A percentile compares a stretch with the other conserved stretches of the same genome.
Evolutionary conservation across 2,797 vertebrate genomes (phyloP).

Genomic region (Ceryle rudis): DNA sequence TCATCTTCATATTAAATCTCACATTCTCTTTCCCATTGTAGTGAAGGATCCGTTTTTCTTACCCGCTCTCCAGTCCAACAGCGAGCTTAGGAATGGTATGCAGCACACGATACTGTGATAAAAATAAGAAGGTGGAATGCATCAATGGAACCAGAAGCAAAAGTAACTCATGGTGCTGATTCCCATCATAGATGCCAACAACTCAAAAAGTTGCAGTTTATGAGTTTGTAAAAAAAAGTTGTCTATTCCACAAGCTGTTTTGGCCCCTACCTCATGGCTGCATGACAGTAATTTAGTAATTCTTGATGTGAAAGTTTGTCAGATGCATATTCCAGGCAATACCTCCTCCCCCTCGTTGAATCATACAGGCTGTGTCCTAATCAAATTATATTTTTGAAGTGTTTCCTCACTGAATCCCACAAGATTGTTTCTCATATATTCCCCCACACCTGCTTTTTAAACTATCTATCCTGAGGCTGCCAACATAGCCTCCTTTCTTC

Average conservation of each 20-base stretch:
- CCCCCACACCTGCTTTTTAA: conserved; percentile 69
- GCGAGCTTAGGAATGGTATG: not conserved
- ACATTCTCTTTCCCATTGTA: not conserved
- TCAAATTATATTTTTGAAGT: conserved; percentile 82
- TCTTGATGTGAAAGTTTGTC: conserved; percentile 74
- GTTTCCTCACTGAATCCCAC: conserved; percentile 79
- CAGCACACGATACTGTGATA: not conserved
- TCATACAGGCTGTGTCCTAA: conserved; percentile 80
- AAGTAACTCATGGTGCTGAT: conserved; percentile 19
- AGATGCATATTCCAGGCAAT: conserved; percentile 80
- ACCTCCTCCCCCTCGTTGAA: conserved; percentile 80
- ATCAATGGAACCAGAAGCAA: not conserved
- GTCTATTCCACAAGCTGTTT: conserved; percentile 72
- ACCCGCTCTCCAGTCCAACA: not conserved
- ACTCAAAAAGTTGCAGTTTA: conserved; percentile 68
- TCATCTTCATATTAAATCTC: not conserved
- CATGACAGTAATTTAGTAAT: conserved; percentile 75
- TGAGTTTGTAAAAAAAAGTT: conserved; percentile 40
- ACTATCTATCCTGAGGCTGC: conserved; percentile 45
- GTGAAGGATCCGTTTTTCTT: not conserved
- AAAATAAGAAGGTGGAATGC: conserved; percentile 17
- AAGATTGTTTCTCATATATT: conserved; percentile 69
- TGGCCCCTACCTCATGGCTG: conserved; percentile 67
- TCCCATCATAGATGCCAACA: conserved; percentile 59
- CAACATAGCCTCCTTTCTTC: conserved; percentile 55